A percentile compares a stretch with the other conserved stretches of the same genome.
phyloP scores from a whole-genome alignment of 1,140 invertebrate genomes.

The Musca vetustissima region DNA sequence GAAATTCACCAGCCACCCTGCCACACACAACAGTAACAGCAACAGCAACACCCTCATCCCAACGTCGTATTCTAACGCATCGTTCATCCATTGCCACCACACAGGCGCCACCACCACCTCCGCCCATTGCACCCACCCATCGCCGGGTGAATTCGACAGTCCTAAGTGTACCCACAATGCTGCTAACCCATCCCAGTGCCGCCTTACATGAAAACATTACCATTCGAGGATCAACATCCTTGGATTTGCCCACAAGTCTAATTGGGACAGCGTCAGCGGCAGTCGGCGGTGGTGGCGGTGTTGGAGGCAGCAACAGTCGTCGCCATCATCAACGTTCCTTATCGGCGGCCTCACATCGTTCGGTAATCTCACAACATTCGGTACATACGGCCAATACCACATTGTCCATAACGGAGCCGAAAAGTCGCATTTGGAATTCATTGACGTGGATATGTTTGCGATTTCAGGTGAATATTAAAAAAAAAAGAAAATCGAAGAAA shows the following conservation, averaged over 20 bases:
- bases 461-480: constrained; percentile 28
- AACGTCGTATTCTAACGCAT: constrained; percentile 14
- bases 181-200: constrained; percentile 10
- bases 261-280: too few relatives aligned
- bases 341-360: constrained; percentile 46
- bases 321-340: constrained; percentile 40
- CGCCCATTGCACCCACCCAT: constrained; percentile 30
- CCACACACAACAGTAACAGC: constrained; percentile 13
- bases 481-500: too few relatives aligned
- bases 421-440: constrained; percentile 41
- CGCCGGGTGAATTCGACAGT: constrained; percentile 28
- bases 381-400: constrained; percentile 18
- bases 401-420: constrained; percentile 29
- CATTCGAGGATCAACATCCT: not conserved
- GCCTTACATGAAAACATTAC: constrained; percentile 4
- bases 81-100: constrained; percentile 22
- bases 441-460: constrained; percentile 29
- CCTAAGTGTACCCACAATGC: constrained; percentile 1
- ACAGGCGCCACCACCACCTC: not conserved
- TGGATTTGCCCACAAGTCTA: not conserved
- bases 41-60: not conserved
- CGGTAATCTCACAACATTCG: constrained; percentile 37
- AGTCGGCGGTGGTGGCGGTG: not conserved
- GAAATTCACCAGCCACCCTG: constrained; percentile 31
- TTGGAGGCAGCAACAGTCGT: not conserved